Base-by-base conservation (phyloP, 2,797 vertebrate genomes). In the Phrynocephalus forsythii region DNA sequence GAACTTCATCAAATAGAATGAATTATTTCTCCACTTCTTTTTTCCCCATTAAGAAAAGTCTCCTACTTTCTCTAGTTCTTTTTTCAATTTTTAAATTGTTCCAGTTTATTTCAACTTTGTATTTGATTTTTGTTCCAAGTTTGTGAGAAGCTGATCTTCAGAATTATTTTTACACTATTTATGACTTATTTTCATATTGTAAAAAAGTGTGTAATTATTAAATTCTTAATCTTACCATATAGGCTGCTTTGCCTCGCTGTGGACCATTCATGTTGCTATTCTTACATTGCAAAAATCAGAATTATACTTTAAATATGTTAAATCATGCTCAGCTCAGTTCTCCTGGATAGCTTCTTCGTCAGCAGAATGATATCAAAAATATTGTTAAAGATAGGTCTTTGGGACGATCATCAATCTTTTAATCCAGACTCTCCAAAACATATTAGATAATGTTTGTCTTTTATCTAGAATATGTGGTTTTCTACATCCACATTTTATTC, bases 121-220 rank as follows among this genome's bases (percentile, higher is more conserved):
- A 95, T 92, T 96, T 96, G 85, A 91, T 92, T 95, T 96, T 96
- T 96, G 94, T 96, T 96, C 94, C 91, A 95, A 95, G 94, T 94
- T 97, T 96, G 96, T 97, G 95, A 97, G 97, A 97, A 97, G 96
- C 97, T 97, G 97, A 97, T 95, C 96, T 97, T 97, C 97, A 91
- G 95, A 97, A 96, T 97, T 97, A 97, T 97, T 97, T 97, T 97
- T 97, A 97, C 97, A 97, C 96, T 97, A 97, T 97, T 97, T 97
- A 97, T 97, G 97, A 97, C 95, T 97, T 97, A 97, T 97, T 97
- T 97, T 97, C 97, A 93, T 96, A 97, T 97, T 97, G 97, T 97
- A 97, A 95, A 97, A 56, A 97, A 96, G 96, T 96, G 97, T 97
- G 97, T 96, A 97, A 97, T 97, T 97, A 97, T 97, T 96, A 96